These are phyloP conservation scores for Limnephilus lunatus DNA, from an alignment of 2,888 invertebrate species.

Conservation along the genomic window DNA sequence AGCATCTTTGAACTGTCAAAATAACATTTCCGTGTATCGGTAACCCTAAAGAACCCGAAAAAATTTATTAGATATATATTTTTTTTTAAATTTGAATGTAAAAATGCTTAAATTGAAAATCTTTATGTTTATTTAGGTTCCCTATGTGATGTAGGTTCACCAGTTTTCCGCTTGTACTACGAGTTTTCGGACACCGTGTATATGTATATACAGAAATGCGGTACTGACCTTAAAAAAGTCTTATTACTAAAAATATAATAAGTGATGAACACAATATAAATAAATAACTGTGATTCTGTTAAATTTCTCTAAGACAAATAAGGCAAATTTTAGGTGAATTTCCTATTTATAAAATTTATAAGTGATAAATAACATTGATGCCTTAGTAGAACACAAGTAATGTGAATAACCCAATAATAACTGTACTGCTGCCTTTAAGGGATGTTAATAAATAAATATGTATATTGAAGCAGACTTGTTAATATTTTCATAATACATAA, in stretches of 20 bases:
- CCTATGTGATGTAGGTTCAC: no score
- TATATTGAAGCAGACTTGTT: neutral
- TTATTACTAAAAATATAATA: neutral
- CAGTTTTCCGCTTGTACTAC: no score
- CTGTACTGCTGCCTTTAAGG: neutral
- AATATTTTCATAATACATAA: neutral
- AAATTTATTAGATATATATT: no score
- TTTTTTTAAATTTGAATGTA: no score
- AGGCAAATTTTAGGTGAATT: neutral
- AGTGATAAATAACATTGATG: neutral
- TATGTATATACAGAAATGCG: neutral
- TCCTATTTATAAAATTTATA: neutral
- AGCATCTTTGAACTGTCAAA: no score
- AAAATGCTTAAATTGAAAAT: no score
- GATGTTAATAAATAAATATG: neutral
- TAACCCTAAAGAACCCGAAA: no score
- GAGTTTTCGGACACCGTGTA: no score
- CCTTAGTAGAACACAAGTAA: neutral
- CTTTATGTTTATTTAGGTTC: no score
- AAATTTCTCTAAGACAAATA: neutral
- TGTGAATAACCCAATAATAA: neutral
- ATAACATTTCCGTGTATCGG: no score
- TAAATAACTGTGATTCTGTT: neutral
- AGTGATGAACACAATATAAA: neutral
- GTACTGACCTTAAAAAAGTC: neutral